These are phyloP conservation scores for Ageneiosus marmoratus DNA, from an alignment of 2,113 vertebrate genomes.

Conservation along the genomic window DNA sequence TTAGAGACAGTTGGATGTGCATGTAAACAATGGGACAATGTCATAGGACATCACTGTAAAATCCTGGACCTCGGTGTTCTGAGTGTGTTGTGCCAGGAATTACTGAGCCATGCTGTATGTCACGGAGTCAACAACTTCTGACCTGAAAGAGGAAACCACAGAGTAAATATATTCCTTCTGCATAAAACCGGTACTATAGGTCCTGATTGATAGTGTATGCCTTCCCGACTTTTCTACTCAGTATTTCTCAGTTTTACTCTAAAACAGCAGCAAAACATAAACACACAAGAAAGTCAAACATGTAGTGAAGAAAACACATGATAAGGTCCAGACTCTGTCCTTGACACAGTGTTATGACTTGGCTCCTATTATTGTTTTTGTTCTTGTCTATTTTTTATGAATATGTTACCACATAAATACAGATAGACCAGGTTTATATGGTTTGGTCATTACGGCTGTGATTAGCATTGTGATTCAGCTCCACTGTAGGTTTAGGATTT, in stretches of 20 bases:
- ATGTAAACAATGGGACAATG: not conserved
- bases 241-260: not conserved
- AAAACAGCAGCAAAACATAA: constrained; percentile 8
- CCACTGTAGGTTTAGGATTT: not conserved
- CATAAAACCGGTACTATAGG: not conserved
- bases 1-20: not conserved
- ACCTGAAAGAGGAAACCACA: not conserved
- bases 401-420: not conserved
- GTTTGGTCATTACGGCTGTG: not conserved
- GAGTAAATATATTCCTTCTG: not conserved
- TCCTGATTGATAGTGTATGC: too few relatives aligned
- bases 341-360: constrained; percentile 36
- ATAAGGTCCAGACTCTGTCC: not conserved
- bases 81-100: not conserved
- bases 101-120: not conserved
- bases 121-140: not conserved
- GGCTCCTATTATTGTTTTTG: constrained; percentile 13
- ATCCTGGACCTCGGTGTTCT: not conserved
- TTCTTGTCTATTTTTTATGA: not conserved
- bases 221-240: not conserved
- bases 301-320: not conserved
- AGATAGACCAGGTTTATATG: not conserved
- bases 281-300: not conserved
- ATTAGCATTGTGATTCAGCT: not conserved
- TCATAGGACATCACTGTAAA: not conserved